These are phyloP conservation scores for Spheniscus humboldti DNA, from an alignment of 2,797 vertebrate genomes.

Conservation along the genomic window DNA sequence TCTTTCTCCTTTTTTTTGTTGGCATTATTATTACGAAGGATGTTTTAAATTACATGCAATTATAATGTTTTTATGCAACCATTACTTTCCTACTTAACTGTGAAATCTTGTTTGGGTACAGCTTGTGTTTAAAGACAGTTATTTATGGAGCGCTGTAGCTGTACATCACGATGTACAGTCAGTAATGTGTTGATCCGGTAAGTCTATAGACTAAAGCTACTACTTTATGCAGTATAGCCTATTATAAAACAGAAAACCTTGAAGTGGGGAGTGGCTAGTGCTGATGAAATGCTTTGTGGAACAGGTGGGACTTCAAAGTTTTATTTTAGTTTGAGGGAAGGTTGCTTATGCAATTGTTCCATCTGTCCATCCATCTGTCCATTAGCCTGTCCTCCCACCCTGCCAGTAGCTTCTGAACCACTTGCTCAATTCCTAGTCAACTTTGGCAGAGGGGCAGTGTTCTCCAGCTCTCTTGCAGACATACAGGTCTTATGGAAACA, in stretches of 20 bases:
- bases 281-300: not conserved
- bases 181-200: not conserved
- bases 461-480: not conserved
- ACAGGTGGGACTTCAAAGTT: slow-evolving; percentile 30
- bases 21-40: not conserved
- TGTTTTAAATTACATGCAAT: not conserved
- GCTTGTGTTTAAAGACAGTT: slow-evolving; percentile 31
- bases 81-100: slow-evolving; percentile 5
- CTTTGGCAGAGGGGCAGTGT: not conserved
- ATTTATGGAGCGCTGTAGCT: slow-evolving; percentile 13
- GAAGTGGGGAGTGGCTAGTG: not conserved
- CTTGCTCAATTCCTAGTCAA: not conserved
- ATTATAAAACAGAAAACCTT: slow-evolving; percentile 5
- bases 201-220: not conserved
- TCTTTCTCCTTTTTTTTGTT: not conserved
- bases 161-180: not conserved
- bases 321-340: slow-evolving; percentile 34
- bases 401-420: not conserved
- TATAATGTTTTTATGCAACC: slow-evolving; percentile 25
- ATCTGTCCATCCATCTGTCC: slow-evolving; percentile 60
- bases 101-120: slow-evolving; percentile 48
- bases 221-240: not conserved
- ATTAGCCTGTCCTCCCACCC: not conserved
- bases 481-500: not conserved
- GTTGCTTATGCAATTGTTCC: slow-evolving; percentile 49